Evolutionary conservation across 2,888 invertebrate genomes (phyloP).

Genomic region (Hanleya hanleyi): DNA sequence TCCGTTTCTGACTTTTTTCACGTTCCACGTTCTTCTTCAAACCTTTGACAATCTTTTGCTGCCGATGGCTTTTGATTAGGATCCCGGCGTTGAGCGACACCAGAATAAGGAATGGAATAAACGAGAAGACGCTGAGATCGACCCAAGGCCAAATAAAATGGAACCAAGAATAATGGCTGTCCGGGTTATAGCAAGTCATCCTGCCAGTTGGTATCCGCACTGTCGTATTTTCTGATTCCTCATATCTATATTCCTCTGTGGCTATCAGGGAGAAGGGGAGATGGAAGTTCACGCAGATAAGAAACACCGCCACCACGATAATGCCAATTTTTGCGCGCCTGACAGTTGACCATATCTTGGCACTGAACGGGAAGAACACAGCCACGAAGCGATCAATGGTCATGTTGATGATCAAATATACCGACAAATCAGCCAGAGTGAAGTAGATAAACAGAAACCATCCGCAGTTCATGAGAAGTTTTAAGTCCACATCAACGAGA

Average conservation of each 20-base stretch:
- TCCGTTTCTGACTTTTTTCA: slow-evolving; percentile 1
- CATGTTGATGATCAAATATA: slow-evolving; percentile 8
- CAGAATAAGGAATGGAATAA: slow-evolving; percentile 1
- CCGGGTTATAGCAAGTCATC: background rate
- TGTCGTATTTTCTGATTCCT: background rate
- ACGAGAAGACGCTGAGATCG: slow-evolving; percentile 5
- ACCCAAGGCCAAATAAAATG: slow-evolving; percentile 10
- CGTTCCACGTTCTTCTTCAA: slow-evolving; percentile 5
- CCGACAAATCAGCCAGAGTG: slow-evolving; percentile 11
- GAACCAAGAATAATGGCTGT: background rate
- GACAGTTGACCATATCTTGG: background rate
- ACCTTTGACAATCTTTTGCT: background rate
- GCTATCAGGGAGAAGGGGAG: background rate
- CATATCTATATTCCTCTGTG: background rate
- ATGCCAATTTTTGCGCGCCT: slow-evolving; percentile 1
- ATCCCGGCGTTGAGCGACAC: background rate
- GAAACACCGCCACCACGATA: background rate
- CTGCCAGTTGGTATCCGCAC: background rate
- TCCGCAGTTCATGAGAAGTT: background rate
- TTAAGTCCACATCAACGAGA: background rate
- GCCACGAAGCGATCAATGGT: background rate
- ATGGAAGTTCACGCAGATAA: background rate
- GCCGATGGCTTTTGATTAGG: background rate
- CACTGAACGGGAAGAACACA: slow-evolving; percentile 1
- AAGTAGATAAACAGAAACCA: slow-evolving; percentile 10